Evolutionary conservation across 1,140 invertebrate species (phyloP), one percentile per base, ranked within the genome.

Genomic region (Doryteuthis pealeii): DNA sequence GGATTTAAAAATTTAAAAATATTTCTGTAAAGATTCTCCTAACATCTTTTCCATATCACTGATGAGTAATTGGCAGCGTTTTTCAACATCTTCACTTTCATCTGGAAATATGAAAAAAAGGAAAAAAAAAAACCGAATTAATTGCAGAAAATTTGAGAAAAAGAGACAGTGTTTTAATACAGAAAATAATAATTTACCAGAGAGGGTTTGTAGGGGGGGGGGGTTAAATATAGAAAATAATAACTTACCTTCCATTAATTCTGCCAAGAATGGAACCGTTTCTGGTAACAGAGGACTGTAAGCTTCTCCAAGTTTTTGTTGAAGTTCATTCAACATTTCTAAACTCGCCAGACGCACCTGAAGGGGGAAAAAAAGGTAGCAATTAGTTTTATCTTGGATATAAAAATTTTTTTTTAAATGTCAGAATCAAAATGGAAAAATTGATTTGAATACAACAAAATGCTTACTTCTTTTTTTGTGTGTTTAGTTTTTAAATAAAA

Each of bases 201-300:
- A 5, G 22, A 26, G 28, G n/a, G 4, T 62, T 62, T 62, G 4
- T 62, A 15, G 58, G n/a, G n/a, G n/a, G n/a, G n/a, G n/a, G n/a
- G n/a, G n/a, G n/a, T n/a, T n/a, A 58, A 62, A 62, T 14, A 62
- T 12, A 74, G 49, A 71, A 33, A 67, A 22, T 18, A 43, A 1
- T 22, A n/a, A 49, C 80, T 77, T 76, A 87, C 87, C 88, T 84
- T 90, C 89, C 88, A 89, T 88, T 18, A 90, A 77, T 77, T 90
- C 89, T 18, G 89, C 89, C n/a, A 90, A 78, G 82, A 90, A 90
- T 35, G 89, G 89, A 22, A 90, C 86, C 6, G 89, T 87, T 78
- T 90, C 89, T 26, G 89, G 87, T 43, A 90, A 76, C 18, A 89
- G 78, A 2, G 81, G 75, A 78, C 88, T 81, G 79, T 88, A 90